Conservation (phyloP, 1,140 invertebrate genomes). For the Leucophenga varia region DNA sequence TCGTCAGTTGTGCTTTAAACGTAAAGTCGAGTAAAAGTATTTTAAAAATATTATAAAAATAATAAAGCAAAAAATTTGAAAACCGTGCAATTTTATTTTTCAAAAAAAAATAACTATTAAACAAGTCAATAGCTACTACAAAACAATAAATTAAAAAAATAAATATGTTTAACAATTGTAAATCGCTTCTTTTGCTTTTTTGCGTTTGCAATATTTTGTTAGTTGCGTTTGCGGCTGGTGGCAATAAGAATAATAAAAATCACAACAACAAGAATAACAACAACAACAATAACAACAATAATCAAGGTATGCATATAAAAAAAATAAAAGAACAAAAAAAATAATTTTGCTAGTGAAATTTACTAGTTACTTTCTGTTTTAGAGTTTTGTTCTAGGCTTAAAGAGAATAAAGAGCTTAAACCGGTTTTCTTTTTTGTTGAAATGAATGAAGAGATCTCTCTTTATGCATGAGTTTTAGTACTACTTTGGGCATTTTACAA, state of each 20-base stretch:
- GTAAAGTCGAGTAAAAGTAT: too few species aligned
- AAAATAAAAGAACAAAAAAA: background rate
- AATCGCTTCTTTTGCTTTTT: slow-evolving; percentile 27
- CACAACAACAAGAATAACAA: slow-evolving; percentile 12
- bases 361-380: slow-evolving; percentile 13
- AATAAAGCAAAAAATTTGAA: too few species aligned
- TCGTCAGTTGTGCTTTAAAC: slow-evolving; percentile 36
- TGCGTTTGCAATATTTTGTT: slow-evolving; percentile 23
- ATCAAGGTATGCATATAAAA: slow-evolving; percentile 28
- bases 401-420: too few species aligned
- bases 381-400: slow-evolving; percentile 27
- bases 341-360: background rate
- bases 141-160: too few species aligned
- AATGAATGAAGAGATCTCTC: too few species aligned
- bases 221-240: slow-evolving; percentile 16
- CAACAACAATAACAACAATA: slow-evolving; percentile 33
- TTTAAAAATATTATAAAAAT: too few species aligned
- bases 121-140: slow-evolving; percentile 10
- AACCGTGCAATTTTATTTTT: slow-evolving; percentile 3
- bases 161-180: slow-evolving; percentile 29
- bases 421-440: too few species aligned
- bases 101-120: slow-evolving; percentile 9
- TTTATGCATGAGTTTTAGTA: too few species aligned
- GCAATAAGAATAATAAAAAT: slow-evolving; percentile 33
- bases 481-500: too few species aligned